A percentile compares a stretch with the other conserved stretches of the same genome.
Evolutionary conservation across 2,797 vertebrate species (phyloP).

Genomic region (Malacoctenus gilli): DNA sequence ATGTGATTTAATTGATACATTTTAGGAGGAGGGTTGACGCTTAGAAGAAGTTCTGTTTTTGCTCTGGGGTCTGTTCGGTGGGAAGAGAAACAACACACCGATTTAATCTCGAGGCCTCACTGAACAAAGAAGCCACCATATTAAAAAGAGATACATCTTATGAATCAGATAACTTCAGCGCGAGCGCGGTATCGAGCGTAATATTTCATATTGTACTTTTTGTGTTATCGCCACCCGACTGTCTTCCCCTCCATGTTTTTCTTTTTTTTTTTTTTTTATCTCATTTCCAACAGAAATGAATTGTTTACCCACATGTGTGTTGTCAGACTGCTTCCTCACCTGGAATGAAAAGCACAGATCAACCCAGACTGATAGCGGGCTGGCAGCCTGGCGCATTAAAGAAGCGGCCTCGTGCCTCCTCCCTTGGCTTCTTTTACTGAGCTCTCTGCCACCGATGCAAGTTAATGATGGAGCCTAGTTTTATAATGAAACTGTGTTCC

Average conservation of each 20-base stretch:
- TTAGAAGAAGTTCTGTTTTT: background rate
- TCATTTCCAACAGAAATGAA: constrained; percentile 44
- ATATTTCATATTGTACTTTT: constrained; percentile 35
- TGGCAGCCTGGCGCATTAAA: too few species aligned
- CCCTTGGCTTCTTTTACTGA: too few species aligned
- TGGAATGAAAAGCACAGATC: constrained; percentile 8
- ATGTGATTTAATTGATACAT: constrained; percentile 3
- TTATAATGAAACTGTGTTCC: too few species aligned
- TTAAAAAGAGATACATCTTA: constrained; percentile 31
- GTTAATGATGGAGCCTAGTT: too few species aligned
- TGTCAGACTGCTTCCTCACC: constrained; percentile 8
- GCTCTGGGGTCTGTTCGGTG: constrained; percentile 4
- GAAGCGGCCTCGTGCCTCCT: too few species aligned
- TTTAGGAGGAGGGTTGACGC: background rate
- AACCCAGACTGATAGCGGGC: background rate
- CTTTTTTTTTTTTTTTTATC: constrained; percentile 25
- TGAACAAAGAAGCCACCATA: constrained; percentile 7
- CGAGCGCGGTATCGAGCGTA: constrained; percentile 25
- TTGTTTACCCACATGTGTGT: background rate
- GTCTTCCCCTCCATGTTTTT: constrained; percentile 5
- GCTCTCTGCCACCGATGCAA: too few species aligned
- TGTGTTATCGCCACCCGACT: constrained; percentile 20
- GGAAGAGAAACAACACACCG: constrained; percentile 6
- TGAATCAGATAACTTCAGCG: constrained; percentile 11
- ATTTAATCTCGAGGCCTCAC: constrained; percentile 28